A percentile compares a stretch with the other conserved stretches of the same genome.
Conservation (phyloP, 2,888 invertebrate genomes). For the Parnassius mnemosyne region DNA sequence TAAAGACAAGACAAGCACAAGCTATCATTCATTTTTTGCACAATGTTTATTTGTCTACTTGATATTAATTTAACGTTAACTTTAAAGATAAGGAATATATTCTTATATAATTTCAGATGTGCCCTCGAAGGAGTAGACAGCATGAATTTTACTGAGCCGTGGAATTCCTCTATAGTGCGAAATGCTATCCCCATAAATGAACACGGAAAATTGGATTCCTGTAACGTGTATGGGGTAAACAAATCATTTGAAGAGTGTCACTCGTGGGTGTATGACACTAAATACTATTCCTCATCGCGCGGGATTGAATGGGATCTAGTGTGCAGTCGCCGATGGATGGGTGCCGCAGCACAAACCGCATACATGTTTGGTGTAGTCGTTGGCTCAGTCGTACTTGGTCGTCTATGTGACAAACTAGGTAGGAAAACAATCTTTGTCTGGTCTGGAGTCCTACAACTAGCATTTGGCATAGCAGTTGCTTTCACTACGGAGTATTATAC, state of each 20-base stretch:
- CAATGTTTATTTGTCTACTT: slow-evolving; percentile 16
- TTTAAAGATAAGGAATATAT: slow-evolving; percentile 14
- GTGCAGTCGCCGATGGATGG: slow-evolving; percentile 90
- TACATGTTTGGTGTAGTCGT: slow-evolving; percentile 92
- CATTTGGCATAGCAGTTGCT: slow-evolving; percentile 86
- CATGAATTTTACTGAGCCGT: slow-evolving; percentile 68
- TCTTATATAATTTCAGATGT: slow-evolving; percentile 75
- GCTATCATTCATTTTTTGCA: slow-evolving; percentile 29
- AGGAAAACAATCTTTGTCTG: slow-evolving; percentile 89
- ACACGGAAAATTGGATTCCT: slow-evolving; percentile 82
- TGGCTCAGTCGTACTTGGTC: slow-evolving; percentile 88
- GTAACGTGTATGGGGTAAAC: slow-evolving; percentile 77
- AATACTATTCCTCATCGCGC: slow-evolving; percentile 86
- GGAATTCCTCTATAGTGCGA: slow-evolving; percentile 78
- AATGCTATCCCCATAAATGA: slow-evolving; percentile 79
- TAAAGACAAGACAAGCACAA: slow-evolving; percentile 13
- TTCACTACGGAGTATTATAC: slow-evolving; percentile 87
- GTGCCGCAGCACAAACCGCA: slow-evolving; percentile 87
- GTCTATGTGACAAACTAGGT: slow-evolving; percentile 89
- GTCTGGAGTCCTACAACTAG: slow-evolving; percentile 86
- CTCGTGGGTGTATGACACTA: slow-evolving; percentile 86
- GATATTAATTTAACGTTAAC: background rate
- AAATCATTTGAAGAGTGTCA: slow-evolving; percentile 56
- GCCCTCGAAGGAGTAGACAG: slow-evolving; percentile 79
- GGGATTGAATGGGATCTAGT: slow-evolving; percentile 92